Conservation (phyloP, 2,888 invertebrate genomes). For the Nomada ferruginata region DNA sequence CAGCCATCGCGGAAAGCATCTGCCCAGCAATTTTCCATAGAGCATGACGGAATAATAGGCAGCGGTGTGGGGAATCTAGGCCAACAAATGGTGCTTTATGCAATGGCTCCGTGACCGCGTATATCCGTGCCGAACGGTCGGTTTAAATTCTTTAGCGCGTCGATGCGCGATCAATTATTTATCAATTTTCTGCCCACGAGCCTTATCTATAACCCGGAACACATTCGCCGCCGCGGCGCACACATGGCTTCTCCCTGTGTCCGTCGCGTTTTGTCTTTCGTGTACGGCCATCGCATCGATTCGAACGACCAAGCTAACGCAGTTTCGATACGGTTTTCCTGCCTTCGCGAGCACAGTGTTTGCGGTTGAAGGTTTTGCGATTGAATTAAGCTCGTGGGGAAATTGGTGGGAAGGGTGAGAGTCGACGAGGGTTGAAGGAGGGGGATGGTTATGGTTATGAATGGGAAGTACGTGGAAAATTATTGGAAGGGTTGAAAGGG, state of each 20-base stretch:
- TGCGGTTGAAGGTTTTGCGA: not conserved
- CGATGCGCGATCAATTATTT: slow-evolving; percentile 69
- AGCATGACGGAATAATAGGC: slow-evolving; percentile 31
- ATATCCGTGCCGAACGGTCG: slow-evolving; percentile 46
- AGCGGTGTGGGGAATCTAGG: slow-evolving; percentile 49
- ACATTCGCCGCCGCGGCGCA: not conserved
- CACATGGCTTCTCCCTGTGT: not conserved
- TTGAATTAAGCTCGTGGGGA: too few species aligned
- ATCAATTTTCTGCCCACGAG: slow-evolving; percentile 50
- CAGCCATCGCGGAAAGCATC: not conserved
- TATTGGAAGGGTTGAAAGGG: too few species aligned
- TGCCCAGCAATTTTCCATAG: slow-evolving; percentile 31
- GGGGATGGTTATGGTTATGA: too few species aligned
- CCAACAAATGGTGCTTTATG: slow-evolving; percentile 51
- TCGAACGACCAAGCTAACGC: not conserved
- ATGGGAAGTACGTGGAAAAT: too few species aligned
- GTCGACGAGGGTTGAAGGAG: too few species aligned
- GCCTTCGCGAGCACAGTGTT: too few species aligned
- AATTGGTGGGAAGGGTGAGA: too few species aligned
- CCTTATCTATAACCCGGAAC: slow-evolving; percentile 52
- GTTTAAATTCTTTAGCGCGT: slow-evolving; percentile 69
- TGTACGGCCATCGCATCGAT: slow-evolving; percentile 2
- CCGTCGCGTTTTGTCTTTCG: not conserved
- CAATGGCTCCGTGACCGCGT: slow-evolving; percentile 40
- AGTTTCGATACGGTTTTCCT: not conserved